Evolutionary conservation across 53 echinoderm and acorn worm species (phyloP).

Genomic region (Patiria pectinifera): DNA sequence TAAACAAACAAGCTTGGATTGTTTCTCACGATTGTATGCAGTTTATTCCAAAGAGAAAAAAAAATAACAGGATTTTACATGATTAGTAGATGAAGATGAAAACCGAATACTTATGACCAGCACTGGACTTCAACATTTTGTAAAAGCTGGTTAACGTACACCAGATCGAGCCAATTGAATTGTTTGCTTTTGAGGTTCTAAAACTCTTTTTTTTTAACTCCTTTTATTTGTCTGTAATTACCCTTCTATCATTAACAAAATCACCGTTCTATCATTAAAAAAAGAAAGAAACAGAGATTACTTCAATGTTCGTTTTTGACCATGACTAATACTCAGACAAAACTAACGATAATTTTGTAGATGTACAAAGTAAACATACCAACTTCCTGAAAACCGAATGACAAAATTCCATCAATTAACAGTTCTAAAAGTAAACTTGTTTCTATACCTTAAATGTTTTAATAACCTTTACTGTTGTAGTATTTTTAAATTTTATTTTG

Average conservation of each 20-base stretch:
- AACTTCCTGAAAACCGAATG: not conserved
- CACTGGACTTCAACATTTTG: not conserved
- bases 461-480: no score
- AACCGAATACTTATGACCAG: constrained; percentile 8
- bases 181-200: no score
- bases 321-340: no score
- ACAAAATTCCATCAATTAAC: no score
- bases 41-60: constrained; percentile 20
- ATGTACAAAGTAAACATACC: not conserved
- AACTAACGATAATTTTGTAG: not conserved
- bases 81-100: not conserved
- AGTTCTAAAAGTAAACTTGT: no score
- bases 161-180: no score
- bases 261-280: not conserved
- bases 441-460: no score
- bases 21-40: constrained; percentile 1
- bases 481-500: no score
- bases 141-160: not conserved
- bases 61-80: constrained; percentile 12
- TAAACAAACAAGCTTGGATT: not conserved
- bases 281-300: not conserved
- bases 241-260: no score
- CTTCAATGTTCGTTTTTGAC: no score
- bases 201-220: not conserved
- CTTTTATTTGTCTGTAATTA: not conserved